phyloP scores from a whole-genome alignment of 2,113 vertebrate genomes.

The Numida meleagris region DNA sequence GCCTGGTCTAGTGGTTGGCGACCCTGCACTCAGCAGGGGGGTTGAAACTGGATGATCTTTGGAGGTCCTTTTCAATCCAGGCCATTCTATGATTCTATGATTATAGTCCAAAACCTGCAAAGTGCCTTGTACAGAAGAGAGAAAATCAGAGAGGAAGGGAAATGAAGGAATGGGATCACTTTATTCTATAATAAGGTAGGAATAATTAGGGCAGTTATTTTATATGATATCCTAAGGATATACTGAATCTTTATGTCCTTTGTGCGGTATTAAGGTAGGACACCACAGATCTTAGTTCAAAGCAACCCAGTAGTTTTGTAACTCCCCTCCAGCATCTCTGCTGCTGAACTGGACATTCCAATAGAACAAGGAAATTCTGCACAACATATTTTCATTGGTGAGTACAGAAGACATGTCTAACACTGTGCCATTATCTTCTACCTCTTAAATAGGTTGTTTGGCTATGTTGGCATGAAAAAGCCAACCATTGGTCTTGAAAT shows the following conservation, averaged over 20 bases:
- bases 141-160: not conserved
- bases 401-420: not conserved
- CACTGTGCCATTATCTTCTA: not conserved
- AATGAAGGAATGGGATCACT: not conserved
- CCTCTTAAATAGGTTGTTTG: not conserved
- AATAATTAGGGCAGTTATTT: slow-evolving; percentile 25
- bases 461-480: not conserved
- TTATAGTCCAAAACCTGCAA: not conserved
- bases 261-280: not conserved
- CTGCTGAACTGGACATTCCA: not conserved
- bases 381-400: rapidly evolving
- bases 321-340: not conserved
- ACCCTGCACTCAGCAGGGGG: no score
- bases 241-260: not conserved
- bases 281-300: not conserved
- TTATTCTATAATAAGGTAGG: not conserved
- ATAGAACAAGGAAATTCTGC: not conserved
- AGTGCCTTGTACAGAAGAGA: not conserved
- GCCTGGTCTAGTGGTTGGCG: no score
- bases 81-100: no score
- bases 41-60: no score
- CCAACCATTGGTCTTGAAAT: not conserved
- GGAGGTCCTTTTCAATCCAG: no score
- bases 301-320: not conserved
- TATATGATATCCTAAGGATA: not conserved